phyloP scores from a whole-genome alignment of 2,797 vertebrate genomes.

The Australoheros facetus region DNA sequence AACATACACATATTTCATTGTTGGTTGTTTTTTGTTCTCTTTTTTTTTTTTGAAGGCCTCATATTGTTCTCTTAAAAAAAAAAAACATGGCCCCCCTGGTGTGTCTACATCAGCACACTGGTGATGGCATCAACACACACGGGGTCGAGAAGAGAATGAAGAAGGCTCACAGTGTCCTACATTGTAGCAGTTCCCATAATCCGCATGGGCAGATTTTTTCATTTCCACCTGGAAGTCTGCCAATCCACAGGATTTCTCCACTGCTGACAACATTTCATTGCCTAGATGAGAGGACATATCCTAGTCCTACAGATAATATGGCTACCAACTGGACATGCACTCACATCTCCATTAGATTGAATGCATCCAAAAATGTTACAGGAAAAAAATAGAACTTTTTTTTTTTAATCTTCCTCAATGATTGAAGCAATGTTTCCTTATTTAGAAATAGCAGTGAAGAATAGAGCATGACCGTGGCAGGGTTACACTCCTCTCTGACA shows the following conservation, averaged over 20 bases:
- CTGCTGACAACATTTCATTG: conserved; percentile 56
- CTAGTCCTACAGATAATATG: conserved; percentile 22
- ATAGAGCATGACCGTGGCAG: conserved; percentile 13
- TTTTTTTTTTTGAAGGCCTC: background rate
- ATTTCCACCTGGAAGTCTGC: conserved; percentile 74
- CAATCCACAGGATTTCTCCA: conserved; percentile 71
- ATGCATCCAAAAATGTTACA: background rate
- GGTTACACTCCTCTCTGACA: conserved; percentile 26
- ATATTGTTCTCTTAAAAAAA: conserved; percentile 30
- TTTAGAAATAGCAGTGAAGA: conserved; percentile 3
- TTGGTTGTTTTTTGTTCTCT: background rate
- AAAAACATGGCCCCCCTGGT: background rate
- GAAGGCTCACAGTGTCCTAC: conserved; percentile 70
- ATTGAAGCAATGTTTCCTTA: conserved; percentile 4
- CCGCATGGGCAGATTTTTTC: conserved; percentile 67
- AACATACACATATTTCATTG: conserved; percentile 10
- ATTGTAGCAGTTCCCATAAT: conserved; percentile 69
- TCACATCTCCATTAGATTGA: background rate
- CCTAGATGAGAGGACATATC: conserved; percentile 53
- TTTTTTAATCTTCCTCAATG: background rate
- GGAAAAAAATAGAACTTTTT: background rate
- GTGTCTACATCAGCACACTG: conserved; percentile 18
- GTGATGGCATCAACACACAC: conserved; percentile 24
- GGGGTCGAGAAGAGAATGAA: conserved; percentile 47
- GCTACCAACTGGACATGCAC: conserved; percentile 15